Evolutionary conservation across 2,797 vertebrate species (phyloP).

Genomic region (Pelobates cultripes): DNA sequence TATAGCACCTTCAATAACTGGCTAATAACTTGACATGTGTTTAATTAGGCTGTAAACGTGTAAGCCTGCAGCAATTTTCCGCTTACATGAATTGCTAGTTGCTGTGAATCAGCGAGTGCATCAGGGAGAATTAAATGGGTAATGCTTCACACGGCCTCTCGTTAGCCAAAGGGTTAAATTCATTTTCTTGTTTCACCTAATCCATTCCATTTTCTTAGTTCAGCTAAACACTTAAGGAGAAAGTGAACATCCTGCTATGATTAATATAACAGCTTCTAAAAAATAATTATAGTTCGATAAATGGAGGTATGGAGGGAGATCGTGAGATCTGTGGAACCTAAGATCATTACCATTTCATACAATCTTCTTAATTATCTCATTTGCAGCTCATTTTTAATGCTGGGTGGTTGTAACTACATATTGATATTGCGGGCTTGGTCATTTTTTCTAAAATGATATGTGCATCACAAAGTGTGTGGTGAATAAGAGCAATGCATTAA

Average conservation of each 20-base stretch:
- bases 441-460: constrained; percentile 5
- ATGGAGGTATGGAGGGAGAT: constrained; percentile 24
- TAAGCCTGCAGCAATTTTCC: constrained; percentile 10
- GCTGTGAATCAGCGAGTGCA: no score
- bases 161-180: constrained; percentile 14
- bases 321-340: constrained; percentile 34
- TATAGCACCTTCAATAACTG: neutral
- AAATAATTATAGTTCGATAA: constrained; percentile 41
- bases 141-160: neutral
- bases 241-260: constrained; percentile 40
- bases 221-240: constrained; percentile 12
- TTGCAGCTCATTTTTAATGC: constrained; percentile 44
- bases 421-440: neutral
- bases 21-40: constrained; percentile 26
- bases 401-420: constrained; percentile 36
- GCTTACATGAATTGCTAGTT: neutral
- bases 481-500: constrained; percentile 4
- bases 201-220: neutral
- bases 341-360: constrained; percentile 47
- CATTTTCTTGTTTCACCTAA: constrained; percentile 4
- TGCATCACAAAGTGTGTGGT: constrained; percentile 11
- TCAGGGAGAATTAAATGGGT: neutral
- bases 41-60: constrained; percentile 29
- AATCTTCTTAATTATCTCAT: constrained; percentile 48
- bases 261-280: constrained; percentile 38